A percentile compares a stretch with the other conserved stretches of the same genome.
phyloP scores from a whole-genome alignment of 2,888 invertebrate genomes.

The Melikaiella ostensackeni region DNA sequence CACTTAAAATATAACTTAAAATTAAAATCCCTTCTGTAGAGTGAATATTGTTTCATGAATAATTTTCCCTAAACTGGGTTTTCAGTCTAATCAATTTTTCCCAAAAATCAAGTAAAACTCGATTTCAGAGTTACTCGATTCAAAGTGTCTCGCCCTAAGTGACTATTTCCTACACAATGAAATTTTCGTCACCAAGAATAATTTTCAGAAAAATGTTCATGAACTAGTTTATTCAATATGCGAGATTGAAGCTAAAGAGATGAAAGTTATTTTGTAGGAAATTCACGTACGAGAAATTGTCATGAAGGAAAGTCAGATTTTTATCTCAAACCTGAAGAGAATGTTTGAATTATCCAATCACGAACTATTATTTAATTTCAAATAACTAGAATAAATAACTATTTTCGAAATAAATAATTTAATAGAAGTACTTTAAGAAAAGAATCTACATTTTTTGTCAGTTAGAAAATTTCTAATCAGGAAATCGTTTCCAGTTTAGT shows the following conservation, averaged over 20 bases:
- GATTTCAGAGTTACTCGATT: not conserved
- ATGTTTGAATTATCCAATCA: not conserved
- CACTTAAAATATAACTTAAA: not conserved
- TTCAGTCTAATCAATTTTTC: not conserved
- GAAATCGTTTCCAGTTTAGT: too few species aligned
- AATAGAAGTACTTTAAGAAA: not conserved
- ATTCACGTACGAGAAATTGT: conserved; percentile 11
- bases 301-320: conserved; percentile 17
- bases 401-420: not conserved
- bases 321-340: conserved; percentile 1
- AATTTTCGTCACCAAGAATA: not conserved
- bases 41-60: not conserved
- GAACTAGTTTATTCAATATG: not conserved
- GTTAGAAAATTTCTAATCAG: not conserved
- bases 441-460: not conserved
- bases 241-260: not conserved
- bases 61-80: not conserved
- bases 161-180: not conserved
- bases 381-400: not conserved
- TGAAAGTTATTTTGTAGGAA: conserved; percentile 13
- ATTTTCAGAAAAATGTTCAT: not conserved
- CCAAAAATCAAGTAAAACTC: not conserved
- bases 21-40: not conserved
- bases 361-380: not conserved
- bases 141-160: not conserved